Percentiles rank a stretch among this genome's conserved stretches.
phyloP scores from a whole-genome alignment of 2,888 invertebrate species.

The Tinea semifulvella region DNA sequence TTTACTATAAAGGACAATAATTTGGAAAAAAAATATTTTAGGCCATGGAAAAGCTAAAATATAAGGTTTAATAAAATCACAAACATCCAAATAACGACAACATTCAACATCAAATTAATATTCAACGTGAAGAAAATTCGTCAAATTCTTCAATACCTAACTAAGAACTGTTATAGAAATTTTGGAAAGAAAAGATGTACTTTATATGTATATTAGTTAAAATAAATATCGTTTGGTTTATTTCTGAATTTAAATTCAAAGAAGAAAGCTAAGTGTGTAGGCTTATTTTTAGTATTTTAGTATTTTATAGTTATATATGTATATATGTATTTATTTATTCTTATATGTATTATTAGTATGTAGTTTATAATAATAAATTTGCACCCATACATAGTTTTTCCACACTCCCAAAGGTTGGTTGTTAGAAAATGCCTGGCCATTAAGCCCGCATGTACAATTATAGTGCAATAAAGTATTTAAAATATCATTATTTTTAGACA shows the following conservation, averaged over 20 bases:
- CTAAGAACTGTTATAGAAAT: background rate
- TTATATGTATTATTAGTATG: too few species aligned
- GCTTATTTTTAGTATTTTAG: background rate
- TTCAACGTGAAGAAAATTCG: background rate
- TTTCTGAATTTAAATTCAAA: background rate
- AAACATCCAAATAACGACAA: constrained; percentile 1
- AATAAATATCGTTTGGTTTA: too few species aligned
- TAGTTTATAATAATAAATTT: too few species aligned
- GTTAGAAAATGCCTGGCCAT: too few species aligned
- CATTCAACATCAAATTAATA: background rate
- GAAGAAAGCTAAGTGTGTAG: background rate
- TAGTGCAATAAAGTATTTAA: too few species aligned
- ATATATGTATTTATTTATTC: too few species aligned
- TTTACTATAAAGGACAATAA: too few species aligned
- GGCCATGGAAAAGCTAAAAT: background rate
- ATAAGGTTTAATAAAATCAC: background rate
- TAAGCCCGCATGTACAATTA: too few species aligned
- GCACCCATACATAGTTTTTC: too few species aligned
- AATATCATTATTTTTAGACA: too few species aligned
- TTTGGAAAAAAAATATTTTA: background rate
- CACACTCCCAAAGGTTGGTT: too few species aligned
- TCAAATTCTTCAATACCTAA: background rate
- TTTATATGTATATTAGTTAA: background rate
- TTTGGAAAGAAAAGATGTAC: background rate
- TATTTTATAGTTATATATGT: too few species aligned